Evolutionary conservation across 2,113 vertebrate species (phyloP).

Genomic region (Cebus imitator): DNA sequence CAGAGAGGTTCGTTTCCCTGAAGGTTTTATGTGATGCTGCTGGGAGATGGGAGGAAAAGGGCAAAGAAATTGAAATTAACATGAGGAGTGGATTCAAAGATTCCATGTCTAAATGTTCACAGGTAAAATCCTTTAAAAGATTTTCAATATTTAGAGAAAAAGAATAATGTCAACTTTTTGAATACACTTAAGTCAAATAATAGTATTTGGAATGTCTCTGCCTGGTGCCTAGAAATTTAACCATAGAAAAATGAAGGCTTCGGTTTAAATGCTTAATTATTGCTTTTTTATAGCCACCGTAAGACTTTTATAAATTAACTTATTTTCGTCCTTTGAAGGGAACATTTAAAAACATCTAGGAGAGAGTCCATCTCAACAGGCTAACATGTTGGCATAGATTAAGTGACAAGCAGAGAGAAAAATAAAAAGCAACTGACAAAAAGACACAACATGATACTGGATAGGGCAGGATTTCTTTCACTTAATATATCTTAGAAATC

Average conservation of each 20-base stretch:
- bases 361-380: not conserved
- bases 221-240: constrained; percentile 15
- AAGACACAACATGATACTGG: not conserved
- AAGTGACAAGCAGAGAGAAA: not conserved
- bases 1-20: not conserved
- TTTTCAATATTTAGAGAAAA: constrained; percentile 5
- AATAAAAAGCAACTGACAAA: not conserved
- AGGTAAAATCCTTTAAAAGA: not conserved
- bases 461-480: not conserved
- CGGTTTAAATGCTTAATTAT: not conserved
- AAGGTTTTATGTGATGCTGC: not conserved
- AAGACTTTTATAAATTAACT: constrained; percentile 1
- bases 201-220: not conserved
- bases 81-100: not conserved
- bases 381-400: not conserved
- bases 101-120: not conserved
- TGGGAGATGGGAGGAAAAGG: not conserved
- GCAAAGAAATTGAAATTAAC: not conserved
- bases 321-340: constrained; percentile 33
- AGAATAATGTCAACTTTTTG: not conserved
- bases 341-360: not conserved
- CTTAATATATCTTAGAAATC: not conserved
- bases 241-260: not conserved
- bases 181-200: not conserved
- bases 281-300: not conserved